Evolutionary conservation across 2,113 vertebrate species (phyloP), one percentile per base, ranked within the genome.

Genomic region (Hippocampus guttulatus): DNA sequence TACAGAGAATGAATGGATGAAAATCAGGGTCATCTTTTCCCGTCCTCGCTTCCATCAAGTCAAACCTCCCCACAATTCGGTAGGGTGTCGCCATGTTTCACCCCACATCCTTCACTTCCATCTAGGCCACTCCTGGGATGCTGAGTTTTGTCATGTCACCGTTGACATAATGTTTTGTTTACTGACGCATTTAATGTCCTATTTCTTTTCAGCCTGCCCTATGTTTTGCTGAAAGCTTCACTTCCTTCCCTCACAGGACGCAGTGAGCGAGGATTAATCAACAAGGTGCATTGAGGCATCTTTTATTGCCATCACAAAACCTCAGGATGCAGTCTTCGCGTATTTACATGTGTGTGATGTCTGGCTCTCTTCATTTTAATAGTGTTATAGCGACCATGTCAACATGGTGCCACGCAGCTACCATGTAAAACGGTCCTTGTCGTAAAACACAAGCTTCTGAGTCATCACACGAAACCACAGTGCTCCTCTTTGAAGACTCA

Each of bases 261-360:
- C 47, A 21, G 45, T 33, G 15, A 67, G 9, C 2, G 65, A 27
- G 45, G 78, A 55, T 74, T 81, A 86, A 80, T 85, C 67, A 81
- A 78, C 67, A 61, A 81, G 78, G 80, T 72, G 84, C 75, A 77
- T 87, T 77, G 74, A 79, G 77, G 74, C 62, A 25, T 27, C 51
- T 69, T 84, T 84, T 83, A 86, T 73, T 76, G 74, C 68, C 52
- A 23, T 70, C 74, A 68, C 69, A 67, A 78, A 76, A 79, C 6
- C 52, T 57, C 40, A 40, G 58, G 70, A 79, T 64, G 77, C 69
- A 71, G 55, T 49, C 20, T 25, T 15, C 67, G 54, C 73, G 68
- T 62, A 20, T 63, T 41, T 75, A 8, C 23, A 7, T 69, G 23
- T 73, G 45, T 67, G 71, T 73, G 27, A 51, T 69, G 70, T 78